Base-by-base conservation (phyloP, 2,113 vertebrate genomes). In the Plectropomus leopardus region DNA sequence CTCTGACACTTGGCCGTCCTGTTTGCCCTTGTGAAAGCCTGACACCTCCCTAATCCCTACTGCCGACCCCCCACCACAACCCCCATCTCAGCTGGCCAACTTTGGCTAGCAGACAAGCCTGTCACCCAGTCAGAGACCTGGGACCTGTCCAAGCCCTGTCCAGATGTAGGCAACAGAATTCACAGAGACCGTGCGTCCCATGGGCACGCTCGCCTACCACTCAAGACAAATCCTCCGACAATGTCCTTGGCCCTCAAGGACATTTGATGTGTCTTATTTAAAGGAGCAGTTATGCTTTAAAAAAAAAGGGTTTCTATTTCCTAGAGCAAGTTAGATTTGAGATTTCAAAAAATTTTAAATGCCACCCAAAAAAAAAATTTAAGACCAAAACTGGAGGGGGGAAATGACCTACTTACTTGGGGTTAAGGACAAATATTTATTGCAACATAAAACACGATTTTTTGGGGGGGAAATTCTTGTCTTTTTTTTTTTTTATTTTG, bases 1-100 rank as follows among this genome's bases (percentile, higher is more conserved):
- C 72, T 78, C 58, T 86, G 87, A 89, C 86, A 82, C 87, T 88
- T 92, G 89, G 92, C 91, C 68, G 88, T 92, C 89, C 86, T 80
- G 40, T 71, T 79, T 82, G 88, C 81, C 92, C 93, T 94, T 93
- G 91, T 93, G 79, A 89, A 53, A 48, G 67, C 64, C 42, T 64
- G 83, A 87, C 90, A 83, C 78, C 81, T 80, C 84, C 58, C 73
- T 83, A 78, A 87, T 86, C 85, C 73, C 72, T 76, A 45, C 82
- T 71, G 51, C 71, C 21, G 24, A n/a, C 70, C 67, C 72, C 59
- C 54, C 79, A 4, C 36, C 60, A 30, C 76, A 48, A 21, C 73
- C 81, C 51, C 82, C 85, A 66, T 82, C 71, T 85, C 89, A 78
- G 67, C 69, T 86, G 89, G 78, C 70, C 86, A 85, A 82, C 64